Evolutionary conservation across 2,888 invertebrate species (phyloP).

Genomic region (Miltochrista miniata): DNA sequence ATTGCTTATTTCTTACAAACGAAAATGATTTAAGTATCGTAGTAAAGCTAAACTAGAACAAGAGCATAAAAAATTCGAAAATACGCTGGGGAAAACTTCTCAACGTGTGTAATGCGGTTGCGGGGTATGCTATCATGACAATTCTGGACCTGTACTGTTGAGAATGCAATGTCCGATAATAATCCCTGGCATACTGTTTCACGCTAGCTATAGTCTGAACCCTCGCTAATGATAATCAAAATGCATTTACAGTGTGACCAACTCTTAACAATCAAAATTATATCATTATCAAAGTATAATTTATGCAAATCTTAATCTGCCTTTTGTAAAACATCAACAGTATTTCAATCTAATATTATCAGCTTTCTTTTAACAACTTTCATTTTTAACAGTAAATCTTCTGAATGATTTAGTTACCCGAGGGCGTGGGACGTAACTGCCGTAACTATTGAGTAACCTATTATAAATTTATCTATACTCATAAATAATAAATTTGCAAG

Average conservation of each 20-base stretch:
- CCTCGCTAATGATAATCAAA: too few relatives aligned
- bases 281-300: conserved; percentile 32
- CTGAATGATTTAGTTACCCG: conserved; percentile 41
- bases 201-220: too few relatives aligned
- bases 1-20: too few relatives aligned
- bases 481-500: conserved; percentile 43
- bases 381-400: conserved; percentile 49
- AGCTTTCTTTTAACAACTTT: conserved; percentile 54
- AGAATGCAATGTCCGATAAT: too few relatives aligned
- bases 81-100: too few relatives aligned
- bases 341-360: conserved; percentile 46
- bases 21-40: too few relatives aligned
- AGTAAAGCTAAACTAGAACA: too few relatives aligned
- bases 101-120: too few relatives aligned
- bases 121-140: too few relatives aligned
- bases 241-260: conserved; percentile 7
- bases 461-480: conserved; percentile 22
- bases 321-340: conserved; percentile 49
- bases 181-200: too few relatives aligned
- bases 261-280: conserved; percentile 14
- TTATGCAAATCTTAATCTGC: conserved; percentile 56
- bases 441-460: conserved; percentile 34
- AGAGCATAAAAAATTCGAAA: too few relatives aligned
- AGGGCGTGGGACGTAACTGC: conserved; percentile 32
- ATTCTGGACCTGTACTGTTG: too few relatives aligned